phyloP scores from a whole-genome alignment of 64 coral and sea anemone genomes.

The Porites australiensis region DNA sequence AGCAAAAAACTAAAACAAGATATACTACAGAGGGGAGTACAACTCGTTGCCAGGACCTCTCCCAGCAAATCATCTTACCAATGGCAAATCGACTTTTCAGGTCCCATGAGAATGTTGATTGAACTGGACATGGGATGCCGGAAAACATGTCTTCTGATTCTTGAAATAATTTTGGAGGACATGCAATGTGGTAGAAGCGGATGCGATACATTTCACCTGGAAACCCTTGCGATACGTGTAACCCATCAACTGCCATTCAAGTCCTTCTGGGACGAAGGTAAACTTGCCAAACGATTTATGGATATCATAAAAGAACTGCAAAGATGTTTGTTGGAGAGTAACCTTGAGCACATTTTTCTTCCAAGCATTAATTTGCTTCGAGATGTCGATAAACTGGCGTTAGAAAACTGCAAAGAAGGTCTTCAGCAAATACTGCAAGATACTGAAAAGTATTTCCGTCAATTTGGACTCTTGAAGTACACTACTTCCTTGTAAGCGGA shows the following conservation, averaged over 20 bases:
- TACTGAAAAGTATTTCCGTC: constrained; percentile 35
- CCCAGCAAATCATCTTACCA: constrained; percentile 73
- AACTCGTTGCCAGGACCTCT: constrained; percentile 54
- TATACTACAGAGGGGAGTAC: constrained; percentile 44
- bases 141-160: constrained; percentile 57
- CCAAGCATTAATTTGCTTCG: constrained; percentile 66
- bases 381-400: constrained; percentile 50
- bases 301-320: constrained; percentile 63
- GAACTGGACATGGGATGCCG: constrained; percentile 60
- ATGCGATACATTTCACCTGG: constrained; percentile 37
- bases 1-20: constrained; percentile 64
- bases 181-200: not conserved
- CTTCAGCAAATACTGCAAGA: constrained; percentile 42
- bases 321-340: constrained; percentile 3
- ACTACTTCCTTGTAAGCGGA: constrained; percentile 1
- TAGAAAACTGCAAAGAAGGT: constrained; percentile 28
- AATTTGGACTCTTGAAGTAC: not conserved
- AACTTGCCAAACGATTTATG: constrained; percentile 59
- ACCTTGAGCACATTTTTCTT: constrained; percentile 61
- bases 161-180: constrained; percentile 58
- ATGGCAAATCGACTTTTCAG: constrained; percentile 78
- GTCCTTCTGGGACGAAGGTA: constrained; percentile 73
- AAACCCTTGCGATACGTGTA: constrained; percentile 56
- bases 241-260: constrained; percentile 54
- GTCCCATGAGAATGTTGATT: constrained; percentile 61